Conservation (phyloP, 2,113 vertebrate species). For the Melanocharis versteri region DNA sequence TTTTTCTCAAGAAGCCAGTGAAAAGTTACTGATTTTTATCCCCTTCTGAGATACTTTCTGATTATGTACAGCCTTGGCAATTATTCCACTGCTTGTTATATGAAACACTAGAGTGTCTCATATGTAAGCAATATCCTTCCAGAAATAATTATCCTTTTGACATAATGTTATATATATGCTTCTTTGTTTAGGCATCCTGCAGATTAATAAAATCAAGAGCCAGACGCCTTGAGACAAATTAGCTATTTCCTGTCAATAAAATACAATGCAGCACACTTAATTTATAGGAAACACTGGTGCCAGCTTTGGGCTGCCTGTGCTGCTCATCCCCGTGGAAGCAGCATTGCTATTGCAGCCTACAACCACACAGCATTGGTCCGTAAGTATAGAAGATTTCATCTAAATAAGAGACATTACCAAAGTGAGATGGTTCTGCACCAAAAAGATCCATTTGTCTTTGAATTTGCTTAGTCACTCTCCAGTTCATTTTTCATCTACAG, state of each 20-base stretch:
- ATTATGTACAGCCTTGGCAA: background rate
- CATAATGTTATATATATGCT: background rate
- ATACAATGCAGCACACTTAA: constrained; percentile 5
- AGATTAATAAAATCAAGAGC: constrained; percentile 44
- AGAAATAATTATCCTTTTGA: constrained; percentile 18
- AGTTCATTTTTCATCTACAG: constrained; percentile 5
- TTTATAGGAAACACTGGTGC: constrained; percentile 33
- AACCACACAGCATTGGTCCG: background rate
- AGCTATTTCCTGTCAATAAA: constrained; percentile 55
- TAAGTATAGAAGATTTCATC: background rate
- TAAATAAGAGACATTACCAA: background rate
- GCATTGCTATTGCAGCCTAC: background rate
- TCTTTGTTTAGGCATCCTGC: constrained; percentile 5
- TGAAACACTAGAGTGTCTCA: background rate
- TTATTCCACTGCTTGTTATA: background rate
- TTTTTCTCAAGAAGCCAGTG: background rate
- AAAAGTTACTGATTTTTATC: background rate
- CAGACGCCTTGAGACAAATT: constrained; percentile 22
- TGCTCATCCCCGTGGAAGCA: background rate
- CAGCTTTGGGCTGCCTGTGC: background rate
- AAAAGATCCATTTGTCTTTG: background rate
- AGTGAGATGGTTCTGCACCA: background rate
- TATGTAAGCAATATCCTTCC: background rate
- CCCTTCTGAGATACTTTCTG: background rate
- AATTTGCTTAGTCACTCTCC: constrained; percentile 7